Conservation (phyloP, 2,113 vertebrate genomes). For the Phainopepla nitens region DNA sequence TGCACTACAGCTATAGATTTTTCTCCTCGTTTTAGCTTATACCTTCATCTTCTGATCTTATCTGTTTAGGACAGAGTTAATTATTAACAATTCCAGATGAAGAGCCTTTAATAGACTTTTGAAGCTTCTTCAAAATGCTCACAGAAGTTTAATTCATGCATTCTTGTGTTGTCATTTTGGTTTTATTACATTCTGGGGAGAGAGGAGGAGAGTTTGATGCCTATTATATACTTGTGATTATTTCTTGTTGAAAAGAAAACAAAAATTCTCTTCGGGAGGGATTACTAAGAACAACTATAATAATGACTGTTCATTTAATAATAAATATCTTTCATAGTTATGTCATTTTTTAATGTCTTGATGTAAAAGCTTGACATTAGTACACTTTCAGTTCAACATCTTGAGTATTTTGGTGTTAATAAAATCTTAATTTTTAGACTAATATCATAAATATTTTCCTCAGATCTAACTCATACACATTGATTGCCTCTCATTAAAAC, state of each 20-base stretch:
- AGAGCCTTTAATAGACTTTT: not conserved
- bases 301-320: not conserved
- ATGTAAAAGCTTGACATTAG: not conserved
- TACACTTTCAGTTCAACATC: not conserved
- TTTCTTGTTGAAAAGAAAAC: not conserved
- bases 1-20: not conserved
- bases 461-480: not conserved
- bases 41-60: not conserved
- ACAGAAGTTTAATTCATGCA: not conserved
- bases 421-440: not conserved
- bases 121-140: not conserved
- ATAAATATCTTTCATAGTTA: not conserved
- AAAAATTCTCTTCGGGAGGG: not conserved
- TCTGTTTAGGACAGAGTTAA: not conserved
- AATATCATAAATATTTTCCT: not conserved
- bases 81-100: not conserved
- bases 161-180: not conserved
- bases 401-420: not conserved
- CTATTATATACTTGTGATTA: not conserved
- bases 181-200: not conserved
- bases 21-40: not conserved
- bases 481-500: not conserved
- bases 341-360: not conserved
- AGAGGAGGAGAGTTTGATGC: not conserved
- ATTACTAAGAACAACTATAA: not conserved